Conservation (phyloP, 2,888 invertebrate genomes). For the Cabera pusaria region DNA sequence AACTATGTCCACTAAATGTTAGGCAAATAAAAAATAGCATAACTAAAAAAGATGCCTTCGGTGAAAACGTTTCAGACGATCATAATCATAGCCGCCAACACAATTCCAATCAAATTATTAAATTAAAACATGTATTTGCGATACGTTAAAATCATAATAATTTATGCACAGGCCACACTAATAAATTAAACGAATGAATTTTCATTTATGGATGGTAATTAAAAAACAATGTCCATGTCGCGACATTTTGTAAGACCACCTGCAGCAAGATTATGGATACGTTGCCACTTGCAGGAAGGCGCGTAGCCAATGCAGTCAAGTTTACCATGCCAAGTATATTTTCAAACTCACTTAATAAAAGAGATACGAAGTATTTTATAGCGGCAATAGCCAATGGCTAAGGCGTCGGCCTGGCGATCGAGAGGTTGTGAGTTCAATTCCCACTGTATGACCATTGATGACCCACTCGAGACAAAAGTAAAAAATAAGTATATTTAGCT, state of each 20-base stretch:
- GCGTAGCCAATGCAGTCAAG: slow-evolving; percentile 50
- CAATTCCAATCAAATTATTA: slow-evolving; percentile 15
- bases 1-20: slow-evolving; percentile 28
- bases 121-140: too few species aligned
- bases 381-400: too few species aligned
- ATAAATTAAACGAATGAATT: slow-evolving; percentile 9
- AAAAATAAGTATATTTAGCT: too few species aligned
- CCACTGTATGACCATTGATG: too few species aligned
- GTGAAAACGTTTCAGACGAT: slow-evolving; percentile 9
- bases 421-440: too few species aligned
- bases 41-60: slow-evolving; percentile 10
- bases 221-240: slow-evolving; percentile 1
- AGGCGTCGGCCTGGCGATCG: too few species aligned
- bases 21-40: slow-evolving; percentile 13
- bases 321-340: slow-evolving; percentile 48
- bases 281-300: slow-evolving; percentile 47
- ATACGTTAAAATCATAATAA: too few species aligned
- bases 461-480: too few species aligned
- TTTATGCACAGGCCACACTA: too few species aligned
- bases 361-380: too few species aligned
- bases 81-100: slow-evolving; percentile 17
- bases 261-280: slow-evolving; percentile 3
- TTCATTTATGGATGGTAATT: slow-evolving; percentile 1
- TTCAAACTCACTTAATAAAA: background rate
- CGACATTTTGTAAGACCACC: slow-evolving; percentile 4